These are phyloP conservation scores for Sciurus vulgaris DNA, from an alignment of 2,797 vertebrate genomes.

Conservation along the genomic window DNA sequence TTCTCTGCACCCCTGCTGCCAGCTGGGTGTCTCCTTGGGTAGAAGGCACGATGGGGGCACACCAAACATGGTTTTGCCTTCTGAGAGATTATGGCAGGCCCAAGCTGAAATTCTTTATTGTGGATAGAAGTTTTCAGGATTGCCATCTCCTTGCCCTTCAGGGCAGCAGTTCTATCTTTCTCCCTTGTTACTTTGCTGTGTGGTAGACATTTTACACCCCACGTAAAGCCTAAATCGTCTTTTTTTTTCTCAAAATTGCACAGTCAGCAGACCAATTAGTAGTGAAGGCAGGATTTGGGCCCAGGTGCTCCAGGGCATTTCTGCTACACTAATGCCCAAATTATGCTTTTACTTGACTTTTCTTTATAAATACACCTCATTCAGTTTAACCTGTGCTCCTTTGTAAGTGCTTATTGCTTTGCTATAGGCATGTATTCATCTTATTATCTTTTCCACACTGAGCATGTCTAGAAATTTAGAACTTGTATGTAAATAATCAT, in stretches of 20 bases:
- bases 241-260: background rate
- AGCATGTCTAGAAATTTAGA: background rate
- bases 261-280: background rate
- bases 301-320: background rate
- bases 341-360: background rate
- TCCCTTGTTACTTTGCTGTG: background rate
- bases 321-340: background rate
- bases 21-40: rapidly evolving
- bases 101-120: background rate
- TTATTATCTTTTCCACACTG: background rate
- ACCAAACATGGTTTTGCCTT: background rate
- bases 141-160: background rate
- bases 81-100: background rate
- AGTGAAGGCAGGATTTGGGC: background rate
- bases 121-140: background rate
- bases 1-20: background rate
- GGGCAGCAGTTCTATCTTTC: background rate
- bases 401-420: background rate
- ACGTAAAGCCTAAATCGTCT: background rate
- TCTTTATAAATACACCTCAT: background rate
- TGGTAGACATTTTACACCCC: background rate
- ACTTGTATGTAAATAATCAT: background rate
- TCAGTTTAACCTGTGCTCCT: background rate
- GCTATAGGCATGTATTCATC: background rate
- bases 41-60: background rate